A percentile compares a stretch with the other conserved stretches of the same genome.
These are phyloP conservation scores for Lamellibrachia luymesi DNA, from an alignment of 1,140 invertebrate species.

Conservation along the genomic window DNA sequence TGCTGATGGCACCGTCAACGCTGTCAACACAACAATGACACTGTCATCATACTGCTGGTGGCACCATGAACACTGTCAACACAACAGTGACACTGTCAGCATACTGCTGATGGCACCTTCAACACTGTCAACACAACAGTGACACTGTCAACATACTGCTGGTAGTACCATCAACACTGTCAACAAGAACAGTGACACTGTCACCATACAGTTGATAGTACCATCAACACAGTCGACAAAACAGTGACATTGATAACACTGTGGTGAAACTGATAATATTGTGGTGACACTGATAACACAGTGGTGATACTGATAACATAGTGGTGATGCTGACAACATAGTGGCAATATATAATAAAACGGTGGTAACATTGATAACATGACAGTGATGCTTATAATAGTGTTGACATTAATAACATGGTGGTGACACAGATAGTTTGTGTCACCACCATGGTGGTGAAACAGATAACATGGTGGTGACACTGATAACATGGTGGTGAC, in stretches of 20 bases:
- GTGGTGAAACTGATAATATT: neutral
- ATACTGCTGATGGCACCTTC: neutral
- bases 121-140: neutral
- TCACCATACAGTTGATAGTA: neutral
- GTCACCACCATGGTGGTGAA: neutral
- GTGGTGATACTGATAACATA: neutral
- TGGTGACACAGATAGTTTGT: neutral
- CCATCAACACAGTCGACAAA: neutral
- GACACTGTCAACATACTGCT: neutral
- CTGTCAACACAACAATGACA: neutral
- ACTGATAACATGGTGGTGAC: neutral
- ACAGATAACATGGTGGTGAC: neutral
- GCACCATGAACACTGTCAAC: neutral
- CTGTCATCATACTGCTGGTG: neutral
- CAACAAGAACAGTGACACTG: neutral
- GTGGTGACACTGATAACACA: neutral
- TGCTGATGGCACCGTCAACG: neutral
- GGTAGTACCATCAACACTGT: neutral
- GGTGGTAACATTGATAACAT: neutral
- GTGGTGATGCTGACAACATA: neutral
- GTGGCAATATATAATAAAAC: neutral
- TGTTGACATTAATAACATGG: neutral
- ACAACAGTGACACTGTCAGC: neutral
- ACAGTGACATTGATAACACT: neutral
- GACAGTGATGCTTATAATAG: neutral